Evolutionary conservation across 2,113 vertebrate species (phyloP).

Genomic region (Poicephalus gulielmi): DNA sequence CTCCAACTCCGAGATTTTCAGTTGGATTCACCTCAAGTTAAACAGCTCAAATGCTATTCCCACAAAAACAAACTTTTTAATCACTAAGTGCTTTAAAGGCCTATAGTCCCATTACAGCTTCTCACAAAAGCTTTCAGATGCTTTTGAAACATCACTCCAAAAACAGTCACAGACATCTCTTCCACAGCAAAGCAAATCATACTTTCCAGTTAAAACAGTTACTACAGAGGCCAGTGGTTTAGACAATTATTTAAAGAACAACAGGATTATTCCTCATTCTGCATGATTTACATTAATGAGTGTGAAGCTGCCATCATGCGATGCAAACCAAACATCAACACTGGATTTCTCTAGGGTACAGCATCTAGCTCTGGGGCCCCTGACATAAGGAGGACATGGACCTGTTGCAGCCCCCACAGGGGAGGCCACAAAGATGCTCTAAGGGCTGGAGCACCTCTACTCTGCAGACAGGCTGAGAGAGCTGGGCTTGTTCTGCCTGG

Average conservation of each 20-base stretch:
- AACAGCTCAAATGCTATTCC: background rate
- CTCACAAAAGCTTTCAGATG: background rate
- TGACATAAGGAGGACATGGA: background rate
- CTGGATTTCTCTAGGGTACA: background rate
- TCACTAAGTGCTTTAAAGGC: background rate
- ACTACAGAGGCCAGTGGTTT: background rate
- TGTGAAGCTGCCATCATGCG: background rate
- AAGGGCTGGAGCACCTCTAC: background rate
- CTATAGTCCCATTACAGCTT: background rate
- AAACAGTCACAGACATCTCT: background rate
- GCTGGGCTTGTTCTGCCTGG: background rate
- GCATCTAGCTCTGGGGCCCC: background rate
- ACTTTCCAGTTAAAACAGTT: background rate
- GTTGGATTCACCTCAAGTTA: background rate
- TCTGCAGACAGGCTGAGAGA: background rate
- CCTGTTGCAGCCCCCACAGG: background rate
- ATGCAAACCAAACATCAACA: background rate
- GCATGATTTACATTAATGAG: background rate
- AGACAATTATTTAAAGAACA: background rate
- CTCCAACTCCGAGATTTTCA: background rate
- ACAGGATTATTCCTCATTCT: background rate
- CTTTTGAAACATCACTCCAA: background rate
- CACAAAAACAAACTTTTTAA: background rate
- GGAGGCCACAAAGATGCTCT: background rate
- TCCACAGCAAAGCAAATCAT: background rate